Percentiles rank a stretch among this genome's conserved stretches.
These are phyloP conservation scores for Raja brachyura DNA, from an alignment of 2,113 vertebrate genomes.

Conservation along the genomic window DNA sequence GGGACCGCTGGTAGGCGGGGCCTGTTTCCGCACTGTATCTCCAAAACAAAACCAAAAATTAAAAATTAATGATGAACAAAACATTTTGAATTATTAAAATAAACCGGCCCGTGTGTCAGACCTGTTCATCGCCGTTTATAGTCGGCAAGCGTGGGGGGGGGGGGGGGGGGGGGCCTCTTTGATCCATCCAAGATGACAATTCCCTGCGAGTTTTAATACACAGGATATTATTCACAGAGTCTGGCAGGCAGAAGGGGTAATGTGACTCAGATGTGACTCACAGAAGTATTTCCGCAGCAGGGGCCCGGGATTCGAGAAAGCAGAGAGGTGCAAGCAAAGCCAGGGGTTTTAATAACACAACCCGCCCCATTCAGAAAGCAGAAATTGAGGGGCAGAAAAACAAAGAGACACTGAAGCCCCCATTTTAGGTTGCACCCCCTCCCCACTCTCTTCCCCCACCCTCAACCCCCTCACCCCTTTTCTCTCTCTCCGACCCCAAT, in stretches of 20 bases:
- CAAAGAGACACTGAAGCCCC: neutral
- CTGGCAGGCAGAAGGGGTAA: neutral
- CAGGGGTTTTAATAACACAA: neutral
- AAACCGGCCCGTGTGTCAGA: neutral
- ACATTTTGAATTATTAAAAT: neutral
- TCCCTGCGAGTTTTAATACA: neutral
- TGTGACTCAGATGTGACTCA: constrained; percentile 4
- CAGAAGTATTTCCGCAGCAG: neutral
- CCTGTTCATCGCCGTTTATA: no score
- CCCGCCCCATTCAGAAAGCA: no score
- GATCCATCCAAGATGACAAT: neutral
- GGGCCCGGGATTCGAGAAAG: neutral
- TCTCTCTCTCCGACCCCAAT: no score
- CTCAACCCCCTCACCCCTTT: no score
- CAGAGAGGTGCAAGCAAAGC: neutral
- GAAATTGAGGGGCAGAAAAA: no score
- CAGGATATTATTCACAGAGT: neutral
- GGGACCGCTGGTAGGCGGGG: no score
- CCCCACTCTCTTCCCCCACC: no score
- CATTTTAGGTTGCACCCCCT: no score
- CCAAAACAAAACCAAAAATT: neutral
- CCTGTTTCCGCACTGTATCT: no score
- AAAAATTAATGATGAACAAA: neutral
- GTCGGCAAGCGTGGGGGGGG: neutral
- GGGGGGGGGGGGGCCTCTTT: neutral